phyloP scores from a whole-genome alignment of 2,888 invertebrate species.

The Mechanitis mazaeus region DNA sequence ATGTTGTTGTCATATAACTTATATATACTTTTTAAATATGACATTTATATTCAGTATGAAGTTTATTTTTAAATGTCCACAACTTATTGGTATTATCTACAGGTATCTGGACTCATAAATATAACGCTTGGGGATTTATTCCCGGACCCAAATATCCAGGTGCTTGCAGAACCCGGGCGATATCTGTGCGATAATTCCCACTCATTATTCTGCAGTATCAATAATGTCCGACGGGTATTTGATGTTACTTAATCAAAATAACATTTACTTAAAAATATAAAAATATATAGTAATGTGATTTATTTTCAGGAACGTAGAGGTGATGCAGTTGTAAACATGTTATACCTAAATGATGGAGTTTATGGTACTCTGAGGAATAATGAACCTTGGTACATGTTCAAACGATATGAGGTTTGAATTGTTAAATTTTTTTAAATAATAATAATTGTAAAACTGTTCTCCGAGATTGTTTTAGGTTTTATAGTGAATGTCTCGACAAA shows the following conservation, averaged over 20 bases:
- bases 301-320: slow-evolving; percentile 35
- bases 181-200: slow-evolving; percentile 40
- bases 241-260: slow-evolving; percentile 7
- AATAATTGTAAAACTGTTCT: no score
- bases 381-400: slow-evolving; percentile 40
- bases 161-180: slow-evolving; percentile 44
- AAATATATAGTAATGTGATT: neutral
- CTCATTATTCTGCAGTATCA: slow-evolving; percentile 40
- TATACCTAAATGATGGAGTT: slow-evolving; percentile 43
- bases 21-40: no score
- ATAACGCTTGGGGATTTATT: slow-evolving; percentile 39
- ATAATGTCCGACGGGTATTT: slow-evolving; percentile 37
- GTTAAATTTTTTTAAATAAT: neutral
- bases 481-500: no score
- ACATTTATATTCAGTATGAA: neutral
- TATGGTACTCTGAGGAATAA: slow-evolving; percentile 38
- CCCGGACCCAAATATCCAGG: slow-evolving; percentile 39
- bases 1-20: no score
- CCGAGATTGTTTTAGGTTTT: no score
- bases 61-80: slow-evolving; percentile 1
- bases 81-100: slow-evolving; percentile 5
- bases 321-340: slow-evolving; percentile 38
- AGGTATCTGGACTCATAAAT: slow-evolving; percentile 40
- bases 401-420: slow-evolving; percentile 37
- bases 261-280: neutral